Percentiles rank a stretch among this genome's conserved stretches.
phyloP scores from a whole-genome alignment of 2,888 invertebrate species.

The Dione juno region DNA sequence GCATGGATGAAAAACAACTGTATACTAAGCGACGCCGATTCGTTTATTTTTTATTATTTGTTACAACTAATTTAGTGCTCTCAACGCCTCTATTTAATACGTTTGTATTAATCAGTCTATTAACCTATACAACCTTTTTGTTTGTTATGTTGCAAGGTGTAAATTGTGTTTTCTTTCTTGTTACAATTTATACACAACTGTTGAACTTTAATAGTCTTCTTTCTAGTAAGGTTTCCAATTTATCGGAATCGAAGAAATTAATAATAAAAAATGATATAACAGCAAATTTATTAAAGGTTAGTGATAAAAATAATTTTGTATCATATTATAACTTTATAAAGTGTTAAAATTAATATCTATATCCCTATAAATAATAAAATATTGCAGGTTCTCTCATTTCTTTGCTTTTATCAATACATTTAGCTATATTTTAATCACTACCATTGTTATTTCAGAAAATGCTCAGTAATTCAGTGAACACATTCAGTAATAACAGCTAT shows the following conservation, averaged over 20 bases:
- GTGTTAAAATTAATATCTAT: neutral
- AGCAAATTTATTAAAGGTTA: constrained; percentile 52
- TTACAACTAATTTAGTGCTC: constrained; percentile 49
- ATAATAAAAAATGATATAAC: constrained; percentile 49
- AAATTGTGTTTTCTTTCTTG: constrained; percentile 53
- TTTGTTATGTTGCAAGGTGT: constrained; percentile 59
- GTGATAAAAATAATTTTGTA: constrained; percentile 31
- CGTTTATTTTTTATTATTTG: constrained; percentile 49
- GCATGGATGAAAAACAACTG: constrained; percentile 44
- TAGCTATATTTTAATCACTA: constrained; percentile 19
- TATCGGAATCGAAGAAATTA: constrained; percentile 44
- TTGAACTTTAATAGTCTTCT: constrained; percentile 56
- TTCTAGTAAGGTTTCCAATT: constrained; percentile 48
- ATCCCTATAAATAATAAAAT: neutral
- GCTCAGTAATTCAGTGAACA: constrained; percentile 46
- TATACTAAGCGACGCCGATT: constrained; percentile 51
- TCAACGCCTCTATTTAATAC: constrained; percentile 49
- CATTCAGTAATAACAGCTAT: constrained; percentile 47
- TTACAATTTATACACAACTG: constrained; percentile 55
- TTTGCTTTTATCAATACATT: neutral
- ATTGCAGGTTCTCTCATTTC: neutral
- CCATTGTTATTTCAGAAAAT: constrained; percentile 49
- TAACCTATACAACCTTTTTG: constrained; percentile 53
- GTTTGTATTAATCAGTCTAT: constrained; percentile 42
- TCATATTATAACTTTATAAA: too few relatives aligned